Percentiles rank a stretch among this genome's conserved stretches.
Conservation (phyloP, 2,113 vertebrate genomes). For the Neodon shergylaensis region DNA sequence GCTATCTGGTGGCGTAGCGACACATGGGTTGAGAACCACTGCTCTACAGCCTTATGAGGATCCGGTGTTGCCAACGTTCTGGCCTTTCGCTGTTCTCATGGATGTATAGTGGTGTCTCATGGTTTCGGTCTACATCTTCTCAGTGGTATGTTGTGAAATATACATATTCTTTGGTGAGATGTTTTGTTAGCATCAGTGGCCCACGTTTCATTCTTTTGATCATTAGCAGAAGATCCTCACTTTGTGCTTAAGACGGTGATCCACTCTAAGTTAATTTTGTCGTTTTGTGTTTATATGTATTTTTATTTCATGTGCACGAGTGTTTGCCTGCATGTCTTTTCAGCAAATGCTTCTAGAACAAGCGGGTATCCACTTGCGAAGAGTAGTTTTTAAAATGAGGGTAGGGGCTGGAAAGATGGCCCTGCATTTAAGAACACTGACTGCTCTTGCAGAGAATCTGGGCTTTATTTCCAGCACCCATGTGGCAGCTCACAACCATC, state of each 20-base stretch:
- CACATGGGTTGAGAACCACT: not conserved
- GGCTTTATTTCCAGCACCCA: not conserved
- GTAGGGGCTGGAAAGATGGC: not conserved
- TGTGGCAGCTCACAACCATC: not conserved
- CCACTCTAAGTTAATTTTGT: not conserved
- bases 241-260: not conserved
- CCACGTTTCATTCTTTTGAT: not conserved
- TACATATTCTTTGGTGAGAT: not conserved
- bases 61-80: not conserved
- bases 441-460: not conserved
- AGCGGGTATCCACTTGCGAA: not conserved
- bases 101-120: not conserved
- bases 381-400: not conserved
- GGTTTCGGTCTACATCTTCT: not conserved
- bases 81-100: not conserved
- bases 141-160: not conserved
- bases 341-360: not conserved
- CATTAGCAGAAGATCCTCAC: not conserved
- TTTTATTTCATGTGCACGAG: not conserved
- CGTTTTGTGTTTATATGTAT: not conserved
- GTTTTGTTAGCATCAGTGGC: not conserved
- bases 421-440: not conserved
- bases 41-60: not conserved
- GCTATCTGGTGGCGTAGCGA: not conserved
- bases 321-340: not conserved